phyloP scores from a whole-genome alignment of 2,888 invertebrate genomes.

The Apamea monoglypha region DNA sequence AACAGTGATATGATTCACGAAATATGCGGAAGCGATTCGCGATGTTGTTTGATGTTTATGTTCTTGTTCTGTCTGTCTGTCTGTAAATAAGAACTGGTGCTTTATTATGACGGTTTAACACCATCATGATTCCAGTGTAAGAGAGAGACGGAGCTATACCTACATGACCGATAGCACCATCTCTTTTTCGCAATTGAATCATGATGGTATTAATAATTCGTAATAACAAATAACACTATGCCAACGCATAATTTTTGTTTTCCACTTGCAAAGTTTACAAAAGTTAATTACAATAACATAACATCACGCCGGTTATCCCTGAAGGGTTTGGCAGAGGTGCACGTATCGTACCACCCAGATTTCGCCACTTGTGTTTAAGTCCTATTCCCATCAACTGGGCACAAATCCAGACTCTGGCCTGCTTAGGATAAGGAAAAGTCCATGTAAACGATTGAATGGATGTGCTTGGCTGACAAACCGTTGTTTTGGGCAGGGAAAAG shows the following conservation, averaged over 20 bases:
- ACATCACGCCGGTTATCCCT: background rate
- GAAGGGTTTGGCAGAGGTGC: background rate
- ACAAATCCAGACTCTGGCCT: background rate
- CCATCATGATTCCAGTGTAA: background rate
- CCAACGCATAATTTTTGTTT: background rate
- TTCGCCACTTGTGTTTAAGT: background rate
- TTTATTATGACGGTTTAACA: background rate
- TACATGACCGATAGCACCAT: background rate
- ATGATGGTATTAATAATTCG: too few species aligned
- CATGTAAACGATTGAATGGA: background rate
- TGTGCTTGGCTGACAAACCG: background rate
- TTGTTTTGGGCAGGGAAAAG: too few species aligned
- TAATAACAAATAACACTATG: background rate
- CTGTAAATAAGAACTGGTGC: conserved; percentile 11
- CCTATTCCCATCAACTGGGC: background rate
- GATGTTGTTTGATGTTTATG: background rate
- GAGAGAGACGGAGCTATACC: background rate
- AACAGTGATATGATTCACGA: conserved; percentile 8
- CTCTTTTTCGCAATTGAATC: background rate
- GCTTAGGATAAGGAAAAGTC: background rate
- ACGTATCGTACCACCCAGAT: background rate
- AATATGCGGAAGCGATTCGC: background rate
- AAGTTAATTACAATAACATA: background rate
- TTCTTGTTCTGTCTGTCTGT: too few species aligned
- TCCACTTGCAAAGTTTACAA: background rate